Conservation (phyloP, 2,888 invertebrate species). For the Drosophila neonasuta region DNA sequence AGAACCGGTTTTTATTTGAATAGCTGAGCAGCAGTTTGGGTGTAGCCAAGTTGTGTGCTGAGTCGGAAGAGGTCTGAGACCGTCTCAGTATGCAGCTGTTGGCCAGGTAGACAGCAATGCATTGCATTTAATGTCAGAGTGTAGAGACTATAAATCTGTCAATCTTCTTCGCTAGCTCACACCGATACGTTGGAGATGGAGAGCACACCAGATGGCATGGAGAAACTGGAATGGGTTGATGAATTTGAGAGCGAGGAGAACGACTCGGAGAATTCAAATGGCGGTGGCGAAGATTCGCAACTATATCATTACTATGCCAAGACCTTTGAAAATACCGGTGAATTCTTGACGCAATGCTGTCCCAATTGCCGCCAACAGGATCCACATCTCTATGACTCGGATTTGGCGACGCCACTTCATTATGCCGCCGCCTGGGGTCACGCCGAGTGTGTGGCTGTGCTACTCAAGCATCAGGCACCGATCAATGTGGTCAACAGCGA, state of each 20-base stretch:
- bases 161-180: slow-evolving; percentile 44
- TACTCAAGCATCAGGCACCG: slow-evolving; percentile 85
- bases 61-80: background rate
- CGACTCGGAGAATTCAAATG: slow-evolving; percentile 33
- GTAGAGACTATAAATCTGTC: background rate
- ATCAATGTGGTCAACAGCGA: slow-evolving; percentile 86
- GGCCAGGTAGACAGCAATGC: background rate
- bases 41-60: background rate
- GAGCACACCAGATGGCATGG: slow-evolving; percentile 84
- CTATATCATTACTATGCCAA: slow-evolving; percentile 88
- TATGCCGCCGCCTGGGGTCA: slow-evolving; percentile 89
- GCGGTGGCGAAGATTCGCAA: slow-evolving; percentile 68
- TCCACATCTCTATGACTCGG: slow-evolving; percentile 79
- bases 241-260: slow-evolving; percentile 84
- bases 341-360: slow-evolving; percentile 82
- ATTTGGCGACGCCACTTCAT: slow-evolving; percentile 86
- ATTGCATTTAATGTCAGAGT: background rate
- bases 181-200: slow-evolving; percentile 79
- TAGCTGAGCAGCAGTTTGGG: background rate
- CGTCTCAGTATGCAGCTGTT: slow-evolving; percentile 2
- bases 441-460: slow-evolving; percentile 84
- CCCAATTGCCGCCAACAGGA: slow-evolving; percentile 67
- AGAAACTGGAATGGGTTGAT: slow-evolving; percentile 89
- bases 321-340: slow-evolving; percentile 87
- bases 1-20: slow-evolving; percentile 8